Conservation (phyloP, 2,888 invertebrate species). For the Epicampocera succincta region DNA sequence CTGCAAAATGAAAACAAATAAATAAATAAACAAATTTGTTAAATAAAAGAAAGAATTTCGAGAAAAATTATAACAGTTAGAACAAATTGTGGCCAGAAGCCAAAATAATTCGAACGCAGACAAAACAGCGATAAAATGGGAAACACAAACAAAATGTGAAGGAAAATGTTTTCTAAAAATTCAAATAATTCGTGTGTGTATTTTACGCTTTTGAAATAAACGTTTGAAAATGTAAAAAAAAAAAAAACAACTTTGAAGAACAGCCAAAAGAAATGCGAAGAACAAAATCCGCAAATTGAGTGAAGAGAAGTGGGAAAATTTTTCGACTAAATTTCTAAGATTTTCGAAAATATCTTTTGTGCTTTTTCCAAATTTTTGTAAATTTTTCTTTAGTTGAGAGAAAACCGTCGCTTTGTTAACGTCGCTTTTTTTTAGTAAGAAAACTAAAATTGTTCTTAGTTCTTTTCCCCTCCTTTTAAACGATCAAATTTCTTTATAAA, state of each 20-base stretch:
- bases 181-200: constrained; percentile 35
- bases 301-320: constrained; percentile 23
- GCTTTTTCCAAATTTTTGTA: constrained; percentile 74
- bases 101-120: constrained; percentile 58
- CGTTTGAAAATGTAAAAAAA: neutral
- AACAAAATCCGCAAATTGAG: constrained; percentile 30
- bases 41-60: constrained; percentile 29
- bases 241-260: constrained; percentile 11
- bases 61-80: constrained; percentile 44
- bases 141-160: constrained; percentile 10
- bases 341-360: constrained; percentile 40
- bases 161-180: constrained; percentile 24
- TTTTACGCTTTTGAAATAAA: neutral
- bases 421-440: constrained; percentile 74
- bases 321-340: constrained; percentile 40
- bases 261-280: constrained; percentile 28
- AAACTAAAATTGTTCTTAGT: constrained; percentile 53
- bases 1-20: constrained; percentile 14
- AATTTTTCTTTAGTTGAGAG: constrained; percentile 82
- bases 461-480: constrained; percentile 37
- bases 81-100: constrained; percentile 61
- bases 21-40: constrained; percentile 15
- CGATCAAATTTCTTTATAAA: constrained; percentile 42
- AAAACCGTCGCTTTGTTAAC: constrained; percentile 82
- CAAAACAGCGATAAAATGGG: constrained; percentile 15